Base-by-base conservation (phyloP, 1,140 invertebrate species). In the Gerris buenoi region DNA sequence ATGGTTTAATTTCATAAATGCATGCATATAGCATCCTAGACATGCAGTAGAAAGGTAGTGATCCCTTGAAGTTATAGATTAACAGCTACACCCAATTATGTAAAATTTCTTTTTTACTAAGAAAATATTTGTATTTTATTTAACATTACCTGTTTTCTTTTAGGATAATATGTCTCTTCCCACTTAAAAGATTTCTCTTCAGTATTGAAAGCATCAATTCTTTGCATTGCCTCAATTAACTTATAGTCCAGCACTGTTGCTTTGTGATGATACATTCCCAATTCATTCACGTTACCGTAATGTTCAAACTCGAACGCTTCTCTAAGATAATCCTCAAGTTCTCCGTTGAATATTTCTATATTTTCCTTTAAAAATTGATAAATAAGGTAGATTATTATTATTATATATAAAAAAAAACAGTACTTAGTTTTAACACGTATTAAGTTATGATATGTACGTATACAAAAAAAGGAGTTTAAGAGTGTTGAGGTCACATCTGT, bases 151-250 rank as follows among this genome's bases (percentile, higher is more conserved):
- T 82, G 74, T 72, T 85, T 90, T 67, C 93, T 81, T 67, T 89
- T 80, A 0, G 93, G 92, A 83, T 97, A 97, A 65, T 90, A 84
- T 0, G 93, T 93, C 14, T 87, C 75, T 75, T 95, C 88, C 87
- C 91, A 97, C 15, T 86, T 88, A 76, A 93, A 97, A 28, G 92
- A 83, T 68, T 84, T 81, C 76, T 98, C 95, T 76, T 98, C 95
- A 74, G 86, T 86, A 76, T 98, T 98, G 71, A 97, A 95, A 66
- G 85, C 81, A 73, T 95, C 89, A 67, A 96, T 94, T 70, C 84
- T 89, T 56, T 86, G 83, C 74, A 92, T 83, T 13, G 92, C 93
- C 65, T 77, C 73, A 67, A 80, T 75, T 13, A 86, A 79, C 75
- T 82, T 88, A 68, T 85, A 81, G 73, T 95, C 87, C 0, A 97